phyloP scores from a whole-genome alignment of 2,113 vertebrate species.

The Archilochus colubris region DNA sequence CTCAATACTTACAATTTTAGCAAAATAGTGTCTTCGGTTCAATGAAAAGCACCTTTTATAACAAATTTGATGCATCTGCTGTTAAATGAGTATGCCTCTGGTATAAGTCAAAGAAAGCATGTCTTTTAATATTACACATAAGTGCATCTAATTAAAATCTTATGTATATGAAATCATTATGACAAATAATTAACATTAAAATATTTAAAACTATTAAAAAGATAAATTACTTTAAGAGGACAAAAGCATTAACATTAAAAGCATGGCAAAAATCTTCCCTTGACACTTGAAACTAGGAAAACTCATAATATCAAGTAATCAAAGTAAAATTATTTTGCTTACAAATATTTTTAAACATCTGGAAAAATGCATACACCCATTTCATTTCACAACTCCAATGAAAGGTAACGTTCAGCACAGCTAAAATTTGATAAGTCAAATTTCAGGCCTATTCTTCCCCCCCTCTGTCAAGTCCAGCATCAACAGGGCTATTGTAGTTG shows the following conservation, averaged over 20 bases:
- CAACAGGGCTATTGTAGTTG: slow-evolving; percentile 69
- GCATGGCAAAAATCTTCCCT: slow-evolving; percentile 72
- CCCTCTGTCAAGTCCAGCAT: slow-evolving; percentile 65
- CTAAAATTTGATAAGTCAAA: slow-evolving; percentile 74
- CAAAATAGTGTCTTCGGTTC: slow-evolving; percentile 75
- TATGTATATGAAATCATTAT: slow-evolving; percentile 73
- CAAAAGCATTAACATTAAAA: slow-evolving; percentile 72
- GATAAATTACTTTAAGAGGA: slow-evolving; percentile 71
- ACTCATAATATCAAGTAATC: slow-evolving; percentile 59
- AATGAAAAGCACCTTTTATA: slow-evolving; percentile 74
- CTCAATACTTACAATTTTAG: slow-evolving; percentile 67
- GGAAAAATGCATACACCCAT: slow-evolving; percentile 75
- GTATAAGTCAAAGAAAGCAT: slow-evolving; percentile 77
- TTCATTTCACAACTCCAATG: slow-evolving; percentile 74
- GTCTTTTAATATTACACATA: slow-evolving; percentile 76
- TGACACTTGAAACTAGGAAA: slow-evolving; percentile 72
- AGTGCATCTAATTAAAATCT: slow-evolving; percentile 77
- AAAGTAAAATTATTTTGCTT: slow-evolving; percentile 70
- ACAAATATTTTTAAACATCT: slow-evolving; percentile 51
- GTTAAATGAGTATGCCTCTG: slow-evolving; percentile 76
- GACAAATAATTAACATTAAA: slow-evolving; percentile 79
- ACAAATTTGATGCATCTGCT: slow-evolving; percentile 73
- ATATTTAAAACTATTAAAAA: slow-evolving; percentile 76
- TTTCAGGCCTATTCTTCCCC: slow-evolving; percentile 69
- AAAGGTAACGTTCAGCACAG: slow-evolving; percentile 76